Base-by-base conservation (phyloP, 2,888 invertebrate genomes). In the Altica lythri region DNA sequence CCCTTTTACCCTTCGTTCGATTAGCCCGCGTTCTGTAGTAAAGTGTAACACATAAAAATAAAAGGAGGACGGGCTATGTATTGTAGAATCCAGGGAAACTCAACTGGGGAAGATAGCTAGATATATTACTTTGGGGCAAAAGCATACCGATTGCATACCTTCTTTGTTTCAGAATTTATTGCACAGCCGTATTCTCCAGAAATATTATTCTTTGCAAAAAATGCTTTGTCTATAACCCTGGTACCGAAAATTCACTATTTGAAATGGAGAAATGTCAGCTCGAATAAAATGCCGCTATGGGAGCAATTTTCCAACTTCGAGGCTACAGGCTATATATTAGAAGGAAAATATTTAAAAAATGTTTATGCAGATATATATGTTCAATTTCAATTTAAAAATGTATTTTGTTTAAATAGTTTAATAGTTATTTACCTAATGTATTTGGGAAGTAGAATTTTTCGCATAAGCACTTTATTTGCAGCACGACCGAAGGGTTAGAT, bases 111-210 rank as follows among this genome's bases (percentile, higher is more conserved):
- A 61, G 55, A 61, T 57, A 53, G 57, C 58, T 58, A 64, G 63
- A 64, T 66, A 66, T 64, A 66, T 66, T 57, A 59, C 63, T 57
- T 55, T 50, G 57, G 54, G 59, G 56, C 61, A 59, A 62, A 62
- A 62, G 63, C 65, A 58, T 63, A 61, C 64, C 62, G 62, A 64
- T 62, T 65, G 65, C 64, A 62, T 60, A 64, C 56, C 63, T 61
- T 63, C 64, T 64, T 64, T 67, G 67, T 67, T 64, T 65, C 61
- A 44, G 55, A 64, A 67, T 67, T 67, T 67, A 67, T 67, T 50
- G 57, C 49, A 19, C 47, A 51, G 59, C 53, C 54, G 46, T 57
- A 47, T 60, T 49, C 50, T 47, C 52, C 45, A 51, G 59, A 56
- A 56, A 59, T 53, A 59, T 53, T 59, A 59, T 55, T 55, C 40